A percentile compares a stretch with the other conserved stretches of the same genome.
phyloP scores from a whole-genome alignment of 2,797 vertebrate species.

The Dromococcyx pavoninus region DNA sequence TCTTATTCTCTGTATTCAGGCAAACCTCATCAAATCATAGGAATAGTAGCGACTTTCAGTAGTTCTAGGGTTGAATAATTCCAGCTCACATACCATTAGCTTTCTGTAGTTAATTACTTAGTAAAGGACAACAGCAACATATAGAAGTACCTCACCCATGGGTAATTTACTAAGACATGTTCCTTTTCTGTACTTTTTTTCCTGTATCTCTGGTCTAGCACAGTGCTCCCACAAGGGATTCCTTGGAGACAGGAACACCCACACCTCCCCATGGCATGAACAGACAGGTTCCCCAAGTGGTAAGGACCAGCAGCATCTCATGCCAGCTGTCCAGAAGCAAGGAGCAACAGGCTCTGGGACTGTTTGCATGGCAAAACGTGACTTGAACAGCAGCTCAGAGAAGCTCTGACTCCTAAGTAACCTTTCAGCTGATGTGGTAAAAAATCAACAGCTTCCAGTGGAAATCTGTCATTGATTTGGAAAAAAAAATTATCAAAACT shows the following conservation, averaged over 20 bases:
- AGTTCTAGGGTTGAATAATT: not conserved
- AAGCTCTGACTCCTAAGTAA: not conserved
- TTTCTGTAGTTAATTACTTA: not conserved
- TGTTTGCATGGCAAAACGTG: rapidly evolving
- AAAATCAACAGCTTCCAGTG: not conserved
- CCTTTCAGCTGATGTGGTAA: not conserved
- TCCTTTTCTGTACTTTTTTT: not conserved
- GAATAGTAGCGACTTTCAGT: not conserved
- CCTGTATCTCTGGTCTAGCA: not conserved
- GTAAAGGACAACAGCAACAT: not conserved
- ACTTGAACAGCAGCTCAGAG: not conserved
- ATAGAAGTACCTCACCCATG: not conserved
- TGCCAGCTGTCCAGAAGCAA: not conserved
- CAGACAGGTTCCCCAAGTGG: not conserved
- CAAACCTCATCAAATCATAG: not conserved
- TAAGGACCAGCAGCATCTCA: not conserved
- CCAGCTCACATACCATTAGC: not conserved
- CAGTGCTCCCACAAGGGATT: not conserved
- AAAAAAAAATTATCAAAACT: not conserved
- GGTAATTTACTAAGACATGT: not conserved
- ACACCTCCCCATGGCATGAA: not conserved
- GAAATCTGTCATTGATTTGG: rapidly evolving
- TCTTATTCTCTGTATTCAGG: not conserved
- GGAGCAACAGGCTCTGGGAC: not conserved
- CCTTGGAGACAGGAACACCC: not conserved